phyloP scores from a whole-genome alignment of 2,888 invertebrate genomes.

The Leptopterna dolabrata region DNA sequence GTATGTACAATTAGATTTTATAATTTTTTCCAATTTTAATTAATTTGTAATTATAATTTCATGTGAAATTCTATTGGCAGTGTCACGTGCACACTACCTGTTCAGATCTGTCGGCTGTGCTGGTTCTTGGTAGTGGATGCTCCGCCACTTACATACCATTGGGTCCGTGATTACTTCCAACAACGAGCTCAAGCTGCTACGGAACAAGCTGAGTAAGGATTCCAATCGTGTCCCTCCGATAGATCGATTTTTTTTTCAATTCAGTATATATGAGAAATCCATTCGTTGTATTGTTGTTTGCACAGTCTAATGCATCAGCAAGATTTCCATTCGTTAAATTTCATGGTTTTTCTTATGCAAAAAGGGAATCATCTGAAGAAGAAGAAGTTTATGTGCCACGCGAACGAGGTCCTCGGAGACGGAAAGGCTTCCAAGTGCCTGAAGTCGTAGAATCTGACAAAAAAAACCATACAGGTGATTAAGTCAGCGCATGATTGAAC shows the following conservation, averaged over 20 bases:
- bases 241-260: not conserved
- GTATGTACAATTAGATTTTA: too few species aligned
- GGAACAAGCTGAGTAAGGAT: conserved; percentile 71
- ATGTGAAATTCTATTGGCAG: too few species aligned
- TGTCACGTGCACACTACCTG: conserved; percentile 79
- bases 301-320: too few species aligned
- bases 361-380: conserved; percentile 64
- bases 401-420: conserved; percentile 69
- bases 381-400: conserved; percentile 68
- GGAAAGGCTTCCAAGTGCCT: conserved; percentile 74
- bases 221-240: conserved; percentile 11
- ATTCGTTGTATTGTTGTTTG: not conserved
- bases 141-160: conserved; percentile 73
- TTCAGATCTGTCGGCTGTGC: conserved; percentile 80
- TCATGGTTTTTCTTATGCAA: not conserved
- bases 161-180: conserved; percentile 63
- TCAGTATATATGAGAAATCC: conserved; percentile 66
- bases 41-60: too few species aligned
- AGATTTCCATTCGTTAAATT: too few species aligned
- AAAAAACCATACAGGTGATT: not conserved
- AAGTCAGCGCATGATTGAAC: not conserved
- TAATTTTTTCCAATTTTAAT: too few species aligned
- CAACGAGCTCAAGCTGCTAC: conserved; percentile 69
- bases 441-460: conserved; percentile 68
- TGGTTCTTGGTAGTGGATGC: conserved; percentile 69